Evolutionary conservation across 1,140 invertebrate genomes (phyloP), one percentile per base, ranked within the genome.

Genomic region (Vanessa atalanta): DNA sequence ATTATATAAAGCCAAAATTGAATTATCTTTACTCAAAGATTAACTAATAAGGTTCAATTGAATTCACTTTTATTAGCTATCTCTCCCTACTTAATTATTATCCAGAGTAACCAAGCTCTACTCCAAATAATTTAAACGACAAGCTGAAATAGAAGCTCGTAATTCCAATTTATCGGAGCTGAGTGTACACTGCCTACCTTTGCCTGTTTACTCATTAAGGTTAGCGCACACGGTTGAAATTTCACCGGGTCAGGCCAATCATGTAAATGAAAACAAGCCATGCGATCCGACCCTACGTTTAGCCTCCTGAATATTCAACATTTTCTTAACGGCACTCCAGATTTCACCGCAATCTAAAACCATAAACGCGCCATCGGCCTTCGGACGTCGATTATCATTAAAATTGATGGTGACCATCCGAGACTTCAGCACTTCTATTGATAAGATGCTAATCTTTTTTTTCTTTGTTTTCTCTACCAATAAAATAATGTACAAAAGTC

Each of bases 251-350:
- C 89, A 84, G 78, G 76, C 84, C 87, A 90, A 90, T 91, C 88
- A 89, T 85, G 85, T 75, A 87, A 91, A 88, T 91, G 86, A 90
- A 90, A 90, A 88, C 87, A 88, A 82, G 78, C 83, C 85, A 86
- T 85, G 82, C 86, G 74, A 84, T 80, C 76, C 78, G 73, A 72
- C 74, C 80, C 77, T 76, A 78, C 81, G 79, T 84, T 85, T 87
- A 84, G 82, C 84, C 82, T 87, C 64, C 75, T 89, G 88, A 88
- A 91, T 89, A 88, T 89, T 88, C 89, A 88, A 72, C 57, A 78
- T 89, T 87, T 89, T 89, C 87, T 91, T 89, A 88, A 88, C 84
- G 72, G 80, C 82, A 77, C 80, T 84, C 68, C 70, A 87, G 82
- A 85, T 88, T 88, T 84, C 77, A 72, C 79, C 77, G 81, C 80